Conservation (phyloP, 2,797 vertebrate species). For the Lophius americanus region DNA sequence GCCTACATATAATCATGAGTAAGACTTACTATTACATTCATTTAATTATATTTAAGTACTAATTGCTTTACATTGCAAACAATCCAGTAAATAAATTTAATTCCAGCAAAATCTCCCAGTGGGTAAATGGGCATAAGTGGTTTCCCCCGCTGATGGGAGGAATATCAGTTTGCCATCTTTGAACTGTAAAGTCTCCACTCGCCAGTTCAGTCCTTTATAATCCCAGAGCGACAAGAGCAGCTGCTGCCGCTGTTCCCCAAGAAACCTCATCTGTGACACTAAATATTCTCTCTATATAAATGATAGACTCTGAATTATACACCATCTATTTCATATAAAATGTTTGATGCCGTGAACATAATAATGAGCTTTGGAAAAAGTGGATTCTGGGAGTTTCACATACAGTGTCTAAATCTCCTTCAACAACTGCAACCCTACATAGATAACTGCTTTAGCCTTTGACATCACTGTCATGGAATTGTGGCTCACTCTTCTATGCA, state of each 20-base stretch:
- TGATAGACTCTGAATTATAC: too few species aligned
- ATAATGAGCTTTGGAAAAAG: too few species aligned
- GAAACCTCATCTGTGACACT: slow-evolving; percentile 5
- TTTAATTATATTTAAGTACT: background rate
- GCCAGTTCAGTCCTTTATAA: slow-evolving; percentile 32
- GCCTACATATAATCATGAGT: too few species aligned
- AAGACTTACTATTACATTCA: background rate
- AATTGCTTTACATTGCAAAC: background rate
- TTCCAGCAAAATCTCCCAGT: background rate
- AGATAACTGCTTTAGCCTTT: too few species aligned
- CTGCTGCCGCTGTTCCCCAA: slow-evolving; percentile 25
- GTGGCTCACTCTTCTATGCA: too few species aligned
- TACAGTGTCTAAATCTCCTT: too few species aligned
- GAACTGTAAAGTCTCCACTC: slow-evolving; percentile 22
- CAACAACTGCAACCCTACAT: too few species aligned
- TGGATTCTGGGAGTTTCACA: too few species aligned
- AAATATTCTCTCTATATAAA: too few species aligned
- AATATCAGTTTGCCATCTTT: slow-evolving; percentile 15
- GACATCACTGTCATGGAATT: too few species aligned
- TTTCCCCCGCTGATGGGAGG: slow-evolving; percentile 3
- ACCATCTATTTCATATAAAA: background rate
- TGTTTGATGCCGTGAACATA: background rate
- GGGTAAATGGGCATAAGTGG: background rate
- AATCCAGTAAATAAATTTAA: background rate
- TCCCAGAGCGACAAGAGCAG: slow-evolving; percentile 17